Conservation (phyloP, 2,797 vertebrate species). For the Erethizon dorsatum region DNA sequence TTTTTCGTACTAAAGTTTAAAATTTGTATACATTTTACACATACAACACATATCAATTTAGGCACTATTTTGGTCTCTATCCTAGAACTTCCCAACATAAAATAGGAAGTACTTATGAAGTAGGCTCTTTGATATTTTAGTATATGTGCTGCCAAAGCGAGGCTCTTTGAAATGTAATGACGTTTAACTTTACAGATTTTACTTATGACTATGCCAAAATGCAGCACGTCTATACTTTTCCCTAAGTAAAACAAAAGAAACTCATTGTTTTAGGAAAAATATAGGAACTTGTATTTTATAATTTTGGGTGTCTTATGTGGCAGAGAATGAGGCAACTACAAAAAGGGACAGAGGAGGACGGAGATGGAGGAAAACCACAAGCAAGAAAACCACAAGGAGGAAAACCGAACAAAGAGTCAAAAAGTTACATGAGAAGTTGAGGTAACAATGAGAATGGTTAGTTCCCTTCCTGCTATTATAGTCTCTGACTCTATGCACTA, state of each 20-base stretch:
- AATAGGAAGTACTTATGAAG: not conserved
- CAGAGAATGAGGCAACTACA: not conserved
- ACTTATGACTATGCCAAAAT: not conserved
- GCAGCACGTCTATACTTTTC: not conserved
- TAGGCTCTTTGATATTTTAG: not conserved
- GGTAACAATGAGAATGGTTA: too few species aligned
- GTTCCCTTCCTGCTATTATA: not conserved
- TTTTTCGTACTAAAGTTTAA: constrained; percentile 1
- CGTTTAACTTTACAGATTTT: not conserved
- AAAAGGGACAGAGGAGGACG: not conserved
- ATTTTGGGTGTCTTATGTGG: not conserved
- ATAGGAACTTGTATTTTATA: not conserved
- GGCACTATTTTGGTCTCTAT: not conserved
- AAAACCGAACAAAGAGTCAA: not conserved
- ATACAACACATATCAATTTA: constrained; percentile 13
- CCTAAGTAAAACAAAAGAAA: not conserved
- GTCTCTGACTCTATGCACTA: not conserved
- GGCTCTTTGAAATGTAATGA: not conserved
- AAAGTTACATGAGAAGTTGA: not conserved
- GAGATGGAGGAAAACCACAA: not conserved
- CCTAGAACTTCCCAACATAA: not conserved
- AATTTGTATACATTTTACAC: constrained; percentile 11
- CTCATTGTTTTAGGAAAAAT: not conserved
- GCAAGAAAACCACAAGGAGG: not conserved
- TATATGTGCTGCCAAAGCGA: not conserved